Evolutionary conservation across 2,797 vertebrate species (phyloP), one percentile per base, ranked within the genome.

Genomic region (Sebastes itinus): DNA sequence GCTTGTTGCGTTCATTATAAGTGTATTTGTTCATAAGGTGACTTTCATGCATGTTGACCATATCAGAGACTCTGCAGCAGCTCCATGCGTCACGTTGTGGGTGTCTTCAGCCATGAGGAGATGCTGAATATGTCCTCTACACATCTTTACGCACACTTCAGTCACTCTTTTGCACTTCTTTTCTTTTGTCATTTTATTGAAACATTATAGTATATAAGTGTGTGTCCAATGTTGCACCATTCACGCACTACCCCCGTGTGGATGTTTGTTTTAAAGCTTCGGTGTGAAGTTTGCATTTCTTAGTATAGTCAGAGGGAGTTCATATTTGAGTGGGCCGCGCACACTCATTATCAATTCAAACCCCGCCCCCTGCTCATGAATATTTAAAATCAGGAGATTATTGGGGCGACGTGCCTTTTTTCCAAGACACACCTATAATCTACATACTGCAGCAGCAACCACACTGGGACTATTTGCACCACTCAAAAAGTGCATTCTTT

Each of bases 271-370:
- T 33, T 23, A 12, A 67, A 73, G 30, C 25, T 68, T 13, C 11
- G 1, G 1, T 2, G 1, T 22, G 3, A 32, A 28, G 52, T 42
- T 32, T 11, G 56, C 13, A 16, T 83, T 82, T 86, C 52, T 11
- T 3, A 28, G 78, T 54, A 16, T 42, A 14, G 62, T 77, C 30
- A 0, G n/a, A 72, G 78, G 85, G 59, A 10, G 0, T 69, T 80
- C 74, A 59, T 61, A n/a, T 91, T 92, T 85, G 84, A 93, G 91
- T 87, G 16, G 78, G 72, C 84, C 87, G 89, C 92, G 90, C 80
- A 32, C 4, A 20, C 3, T 79, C 13, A 77, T 89, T 84, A 87
- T 68, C 77, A 72, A 87, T 55, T 25, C 61, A 82, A 68, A 58
- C 35, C 67, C 82, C 89, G 72, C 92, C 92, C 81, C 5, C 38